Conservation (phyloP, 2,888 invertebrate genomes). For the Pseudoips prasinana region DNA sequence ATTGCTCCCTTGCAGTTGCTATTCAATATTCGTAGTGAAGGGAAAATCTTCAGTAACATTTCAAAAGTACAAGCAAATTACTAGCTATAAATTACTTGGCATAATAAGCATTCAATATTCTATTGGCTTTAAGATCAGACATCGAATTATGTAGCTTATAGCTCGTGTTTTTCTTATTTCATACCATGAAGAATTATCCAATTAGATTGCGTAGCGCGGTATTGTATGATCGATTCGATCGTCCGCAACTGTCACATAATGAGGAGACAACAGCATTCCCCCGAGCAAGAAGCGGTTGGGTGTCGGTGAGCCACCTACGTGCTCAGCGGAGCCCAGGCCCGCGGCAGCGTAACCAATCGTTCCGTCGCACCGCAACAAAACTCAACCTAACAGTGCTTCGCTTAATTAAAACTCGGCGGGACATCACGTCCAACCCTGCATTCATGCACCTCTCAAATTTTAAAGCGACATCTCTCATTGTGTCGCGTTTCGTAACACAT, state of each 20-base stretch:
- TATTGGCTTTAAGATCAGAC: slow-evolving; percentile 18
- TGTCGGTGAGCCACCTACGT: slow-evolving; percentile 73
- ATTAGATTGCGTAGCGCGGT: slow-evolving; percentile 65
- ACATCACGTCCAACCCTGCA: slow-evolving; percentile 63
- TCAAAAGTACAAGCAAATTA: background rate
- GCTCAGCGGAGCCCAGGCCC: slow-evolving; percentile 45
- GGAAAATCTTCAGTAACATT: slow-evolving; percentile 5
- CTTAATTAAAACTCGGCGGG: slow-evolving; percentile 77
- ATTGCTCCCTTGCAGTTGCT: slow-evolving; percentile 39
- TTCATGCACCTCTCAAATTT: slow-evolving; percentile 51
- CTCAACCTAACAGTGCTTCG: slow-evolving; percentile 64
- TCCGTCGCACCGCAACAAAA: slow-evolving; percentile 72
- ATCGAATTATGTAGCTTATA: slow-evolving; percentile 43
- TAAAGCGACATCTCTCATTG: slow-evolving; percentile 62
- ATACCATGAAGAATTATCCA: slow-evolving; percentile 69
- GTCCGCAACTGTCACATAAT: slow-evolving; percentile 67
- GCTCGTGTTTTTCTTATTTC: slow-evolving; percentile 57
- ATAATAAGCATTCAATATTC: slow-evolving; percentile 9
- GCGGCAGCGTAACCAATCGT: slow-evolving; percentile 70
- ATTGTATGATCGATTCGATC: slow-evolving; percentile 64
- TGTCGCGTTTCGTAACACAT: slow-evolving; percentile 56
- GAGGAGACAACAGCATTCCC: slow-evolving; percentile 68
- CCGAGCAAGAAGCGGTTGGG: slow-evolving; percentile 65
- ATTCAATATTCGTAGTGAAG: slow-evolving; percentile 21
- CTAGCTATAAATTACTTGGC: slow-evolving; percentile 11